Evolutionary conservation across 2,797 vertebrate species (phyloP).

Genomic region (Lacerta agilis): DNA sequence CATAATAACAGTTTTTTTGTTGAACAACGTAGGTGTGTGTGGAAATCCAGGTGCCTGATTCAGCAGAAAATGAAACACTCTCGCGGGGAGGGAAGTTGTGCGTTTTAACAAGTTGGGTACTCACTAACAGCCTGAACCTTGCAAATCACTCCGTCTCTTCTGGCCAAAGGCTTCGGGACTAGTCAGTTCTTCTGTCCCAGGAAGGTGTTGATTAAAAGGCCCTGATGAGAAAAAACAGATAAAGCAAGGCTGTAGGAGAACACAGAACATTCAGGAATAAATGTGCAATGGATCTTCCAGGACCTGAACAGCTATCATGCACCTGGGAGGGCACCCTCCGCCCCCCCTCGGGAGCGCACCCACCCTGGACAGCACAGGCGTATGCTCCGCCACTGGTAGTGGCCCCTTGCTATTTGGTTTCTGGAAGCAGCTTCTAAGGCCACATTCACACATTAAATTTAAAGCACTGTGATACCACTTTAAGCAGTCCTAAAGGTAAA

Average conservation of each 20-base stretch:
- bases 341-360: too few species aligned
- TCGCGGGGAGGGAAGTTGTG: not conserved
- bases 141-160: not conserved
- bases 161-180: not conserved
- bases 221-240: not conserved
- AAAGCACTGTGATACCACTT: too few species aligned
- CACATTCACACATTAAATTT: too few species aligned
- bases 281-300: not conserved
- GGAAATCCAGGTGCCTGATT: constrained; percentile 25
- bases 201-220: not conserved
- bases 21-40: not conserved
- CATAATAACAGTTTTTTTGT: not conserved
- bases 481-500: too few species aligned
- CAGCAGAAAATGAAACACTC: constrained; percentile 26
- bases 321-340: too few species aligned
- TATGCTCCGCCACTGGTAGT: not conserved
- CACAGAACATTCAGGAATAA: not conserved
- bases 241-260: not conserved
- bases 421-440: too few species aligned
- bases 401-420: too few species aligned
- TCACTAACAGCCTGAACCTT: not conserved
- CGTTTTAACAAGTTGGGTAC: not conserved
- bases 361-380: not conserved
- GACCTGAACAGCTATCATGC: not conserved
- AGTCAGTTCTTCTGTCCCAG: not conserved